Evolutionary conservation across 2,797 vertebrate genomes (phyloP), one percentile per base, ranked within the genome.

Genomic region (Astyanax mexicanus): DNA sequence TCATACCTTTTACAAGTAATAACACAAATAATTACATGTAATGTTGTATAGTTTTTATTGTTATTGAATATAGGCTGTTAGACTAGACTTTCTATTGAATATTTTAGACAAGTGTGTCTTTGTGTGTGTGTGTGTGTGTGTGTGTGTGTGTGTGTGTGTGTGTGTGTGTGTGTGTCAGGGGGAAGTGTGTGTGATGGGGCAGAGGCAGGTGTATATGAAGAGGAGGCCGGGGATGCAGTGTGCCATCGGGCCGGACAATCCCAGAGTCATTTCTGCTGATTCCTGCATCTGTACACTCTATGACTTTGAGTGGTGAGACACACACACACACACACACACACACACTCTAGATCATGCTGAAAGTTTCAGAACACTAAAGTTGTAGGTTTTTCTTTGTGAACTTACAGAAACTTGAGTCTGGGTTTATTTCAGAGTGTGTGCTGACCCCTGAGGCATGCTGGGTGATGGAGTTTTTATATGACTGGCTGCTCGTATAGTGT

Each of bases 151-250:
- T 64, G 23, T 35, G 29, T 47, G 51, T 47, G 10, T 60, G 32
- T 42, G 12, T 65, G 19, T 62, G 10, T 73, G 47, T 69, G 15
- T 74, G 75, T 78, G 72, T 82, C 77, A 99, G 96, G 96, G 94
- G 4, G 96, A 98, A 65, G 92, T 94, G 81, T 99, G 97, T 79
- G 95, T 99, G 77, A 98, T 99, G 97, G 97, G 97, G 13, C 95
- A 98, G 86, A 97, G 95, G 86, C 97, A 98, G 89, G 95, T 94
- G 84, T 99, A 96, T 81, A 95, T 96, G 90, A 98, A 98, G 82
- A 95, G 97, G 55, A 92, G 92, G 77, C 95, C 96, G n/a, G 96
- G 96, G 69, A 93, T 90, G 71, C 95, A 94, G 72, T 99, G 97
- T 89, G 93, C 96, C 84, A 81, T 98, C 66, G 88, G 92, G 69